Evolutionary conservation across 2,797 vertebrate species (phyloP).

Genomic region (Pristis pectinata): DNA sequence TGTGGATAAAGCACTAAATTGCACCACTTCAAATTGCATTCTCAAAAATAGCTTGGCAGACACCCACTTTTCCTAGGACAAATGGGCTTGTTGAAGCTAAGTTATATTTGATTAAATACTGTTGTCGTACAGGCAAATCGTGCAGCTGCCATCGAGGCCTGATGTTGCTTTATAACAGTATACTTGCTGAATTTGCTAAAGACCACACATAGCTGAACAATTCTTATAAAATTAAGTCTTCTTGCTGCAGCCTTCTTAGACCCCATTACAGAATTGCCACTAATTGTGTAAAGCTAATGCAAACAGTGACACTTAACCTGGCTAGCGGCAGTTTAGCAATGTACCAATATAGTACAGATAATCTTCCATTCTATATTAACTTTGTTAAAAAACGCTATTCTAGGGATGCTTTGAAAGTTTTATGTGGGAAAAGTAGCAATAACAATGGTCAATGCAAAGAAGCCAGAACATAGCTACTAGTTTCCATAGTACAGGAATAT

Average conservation of each 20-base stretch:
- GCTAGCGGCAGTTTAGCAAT: not conserved
- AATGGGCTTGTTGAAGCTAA: not conserved
- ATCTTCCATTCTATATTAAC: no score
- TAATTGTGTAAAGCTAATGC: not conserved
- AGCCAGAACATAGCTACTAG: not conserved
- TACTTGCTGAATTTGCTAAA: not conserved
- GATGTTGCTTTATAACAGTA: not conserved
- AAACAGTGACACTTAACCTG: not conserved
- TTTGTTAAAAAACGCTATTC: no score
- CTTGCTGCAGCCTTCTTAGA: not conserved
- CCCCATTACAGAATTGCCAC: not conserved
- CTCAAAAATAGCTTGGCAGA: not conserved
- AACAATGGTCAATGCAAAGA: not conserved
- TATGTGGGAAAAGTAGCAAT: not conserved
- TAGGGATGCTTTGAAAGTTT: no score
- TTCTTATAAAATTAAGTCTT: not conserved
- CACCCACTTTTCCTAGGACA: not conserved
- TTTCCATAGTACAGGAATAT: not conserved
- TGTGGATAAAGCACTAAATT: not conserved
- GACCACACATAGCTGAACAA: not conserved
- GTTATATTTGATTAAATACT: not conserved
- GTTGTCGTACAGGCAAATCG: not conserved
- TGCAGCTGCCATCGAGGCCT: not conserved
- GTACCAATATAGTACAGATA: no score
- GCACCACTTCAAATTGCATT: not conserved